These are phyloP conservation scores for Epiblema foenella DNA, from an alignment of 2,888 invertebrate genomes.

Conservation along the genomic window DNA sequence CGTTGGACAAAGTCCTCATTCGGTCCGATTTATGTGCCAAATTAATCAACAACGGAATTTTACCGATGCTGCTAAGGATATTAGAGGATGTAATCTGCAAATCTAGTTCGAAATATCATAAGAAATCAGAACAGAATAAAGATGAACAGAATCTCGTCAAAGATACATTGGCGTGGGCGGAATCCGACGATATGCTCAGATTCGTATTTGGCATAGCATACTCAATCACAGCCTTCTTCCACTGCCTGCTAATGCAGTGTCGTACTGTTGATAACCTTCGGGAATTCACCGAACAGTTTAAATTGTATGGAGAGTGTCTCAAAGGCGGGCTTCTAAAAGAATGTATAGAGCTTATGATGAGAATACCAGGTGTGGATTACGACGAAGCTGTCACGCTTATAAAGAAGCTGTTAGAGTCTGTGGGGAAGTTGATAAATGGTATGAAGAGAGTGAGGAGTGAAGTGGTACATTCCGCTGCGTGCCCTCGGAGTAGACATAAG, in stretches of 20 bases:
- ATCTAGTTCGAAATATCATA: slow-evolving; percentile 60
- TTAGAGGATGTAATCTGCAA: slow-evolving; percentile 84
- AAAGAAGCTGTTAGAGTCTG: slow-evolving; percentile 83
- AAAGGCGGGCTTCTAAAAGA: slow-evolving; percentile 84
- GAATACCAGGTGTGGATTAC: slow-evolving; percentile 72
- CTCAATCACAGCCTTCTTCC: slow-evolving; percentile 85
- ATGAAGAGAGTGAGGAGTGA: slow-evolving; percentile 85
- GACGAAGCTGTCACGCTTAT: slow-evolving; percentile 72
- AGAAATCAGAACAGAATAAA: slow-evolving; percentile 50
- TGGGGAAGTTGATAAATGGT: slow-evolving; percentile 82
- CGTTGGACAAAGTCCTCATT: slow-evolving; percentile 82
- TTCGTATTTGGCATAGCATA: slow-evolving; percentile 86
- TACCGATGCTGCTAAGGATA: slow-evolving; percentile 86
- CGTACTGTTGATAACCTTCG: slow-evolving; percentile 78
- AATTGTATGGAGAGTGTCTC: slow-evolving; percentile 84
- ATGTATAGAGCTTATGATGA: slow-evolving; percentile 82
- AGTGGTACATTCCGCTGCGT: slow-evolving; percentile 82
- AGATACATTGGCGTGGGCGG: slow-evolving; percentile 61
- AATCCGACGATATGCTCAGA: slow-evolving; percentile 82
- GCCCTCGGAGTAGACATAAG: slow-evolving; percentile 81
- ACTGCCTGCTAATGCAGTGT: slow-evolving; percentile 84
- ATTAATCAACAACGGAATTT: slow-evolving; percentile 84
- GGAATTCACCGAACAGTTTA: slow-evolving; percentile 86
- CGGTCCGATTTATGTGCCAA: slow-evolving; percentile 83
- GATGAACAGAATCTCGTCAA: slow-evolving; percentile 56